Evolutionary conservation across 2,888 invertebrate genomes (phyloP), one percentile per base, ranked within the genome.

Genomic region (Magallana nippona): DNA sequence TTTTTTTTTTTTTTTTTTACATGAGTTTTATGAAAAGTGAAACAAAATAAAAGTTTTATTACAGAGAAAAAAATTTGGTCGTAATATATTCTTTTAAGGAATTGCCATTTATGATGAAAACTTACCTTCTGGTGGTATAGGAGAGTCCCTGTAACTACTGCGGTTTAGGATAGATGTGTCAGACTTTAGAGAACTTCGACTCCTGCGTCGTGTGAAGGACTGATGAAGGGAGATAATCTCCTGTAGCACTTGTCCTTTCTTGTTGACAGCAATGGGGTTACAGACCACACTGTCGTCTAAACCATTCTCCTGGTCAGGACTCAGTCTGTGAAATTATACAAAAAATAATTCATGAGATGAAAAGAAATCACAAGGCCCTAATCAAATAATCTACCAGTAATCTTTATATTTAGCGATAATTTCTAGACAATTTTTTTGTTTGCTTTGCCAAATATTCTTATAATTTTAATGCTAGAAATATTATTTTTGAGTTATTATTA

Each of bases 261-360:
- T 86, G 82, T 84, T 85, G 55, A 88, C 83, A 1, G 89, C 86
- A 11, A 88, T 83, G 10, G 89, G 90, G 82, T 89, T 89, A 86
- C 90, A 89, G 27, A 88, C 82, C 56, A 88, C 84, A 56, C 87
- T 88, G 77, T 86, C 87, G 15, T 77, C 86, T 10, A 88, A 78
- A 63, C 13, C 19, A 71, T 89, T 27, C 57, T 88, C 87, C 10
- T 87, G 85, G 17, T 91, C 88, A 11, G 86, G 86, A 81, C 87
- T 87, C 55, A 90, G 86, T 85, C 91, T 91, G 85, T 19, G 85
- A 85, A 77, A n/a, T 32, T 44, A 78, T n/a, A n/a, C n/a, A 60
- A 60, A 15, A 27, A 2, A 2, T 8, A 2, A n/a, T n/a, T n/a
- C n/a, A n/a, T 55, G 79, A 55, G 13, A 32, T 79, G 15, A 15